Base-by-base conservation (phyloP, 2,888 invertebrate genomes). In the Agriopis aurantiaria region DNA sequence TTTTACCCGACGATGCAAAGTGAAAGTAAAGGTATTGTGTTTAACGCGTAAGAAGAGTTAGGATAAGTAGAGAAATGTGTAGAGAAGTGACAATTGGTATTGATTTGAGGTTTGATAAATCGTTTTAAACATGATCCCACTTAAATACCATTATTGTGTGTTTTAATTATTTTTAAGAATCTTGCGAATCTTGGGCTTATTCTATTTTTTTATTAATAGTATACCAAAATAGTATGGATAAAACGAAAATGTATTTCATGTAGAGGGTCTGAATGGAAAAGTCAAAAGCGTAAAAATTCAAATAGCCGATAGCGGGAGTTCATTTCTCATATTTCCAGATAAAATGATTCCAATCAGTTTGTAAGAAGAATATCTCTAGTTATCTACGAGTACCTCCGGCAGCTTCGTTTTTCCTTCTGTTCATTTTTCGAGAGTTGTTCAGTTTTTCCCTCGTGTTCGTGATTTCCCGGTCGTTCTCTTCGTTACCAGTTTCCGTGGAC, bases 401-500 rank as follows among this genome's bases (percentile, higher is more conserved):
- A 33, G 60, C 45, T 1, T 33, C 62, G 62, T 53, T 62, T 17
- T 40, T 53, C 45, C 23, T 46, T 57, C 41, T 41, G 52, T 68
- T 63, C 53, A 58, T 63, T 59, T 55, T 49, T 43, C 58, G 48
- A 53, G 52, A 57, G 65, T 45, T 56, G 14, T 68, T 51, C 58
- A 68, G 52, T 65, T 61, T 69, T 53, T 52, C 52, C 43, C 33
- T 55, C 46, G n/a, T 33, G 33, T 61, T 65, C 65, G 69, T 69
- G 65, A 69, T 69, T 69, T 69, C 61, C 33, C 65, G 69, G 49
- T 14, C 40, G 61, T 56, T 61, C 60, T 69, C 55, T 62, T 70
- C 45, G 58, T 62, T 59, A 58, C 55, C 55, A 56, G 43, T 57
- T 51, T 65, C 49, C 12, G 56, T n/a, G 4, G 40, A 41, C 41